phyloP scores from a whole-genome alignment of 2,113 vertebrate genomes.

The Eptesicus fuscus region DNA sequence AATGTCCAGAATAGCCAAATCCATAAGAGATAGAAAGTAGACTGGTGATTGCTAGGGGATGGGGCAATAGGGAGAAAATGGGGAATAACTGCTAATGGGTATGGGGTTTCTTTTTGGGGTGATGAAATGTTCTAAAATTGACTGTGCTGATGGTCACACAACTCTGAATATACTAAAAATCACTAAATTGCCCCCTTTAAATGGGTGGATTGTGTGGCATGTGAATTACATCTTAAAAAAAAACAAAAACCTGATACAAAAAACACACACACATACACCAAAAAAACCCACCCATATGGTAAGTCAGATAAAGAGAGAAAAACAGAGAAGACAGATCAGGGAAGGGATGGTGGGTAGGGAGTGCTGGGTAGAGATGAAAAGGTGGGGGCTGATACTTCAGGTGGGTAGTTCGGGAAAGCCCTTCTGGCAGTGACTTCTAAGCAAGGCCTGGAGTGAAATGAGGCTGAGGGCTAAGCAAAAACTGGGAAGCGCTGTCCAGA shows the following conservation, averaged over 20 bases:
- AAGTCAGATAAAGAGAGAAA: neutral
- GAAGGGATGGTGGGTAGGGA: neutral
- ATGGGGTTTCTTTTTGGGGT: neutral
- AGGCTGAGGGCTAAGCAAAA: neutral
- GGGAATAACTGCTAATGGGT: neutral
- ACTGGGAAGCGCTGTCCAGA: neutral
- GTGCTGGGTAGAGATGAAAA: neutral
- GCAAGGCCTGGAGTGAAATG: neutral
- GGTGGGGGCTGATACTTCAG: neutral
- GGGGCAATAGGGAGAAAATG: neutral
- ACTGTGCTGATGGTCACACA: neutral
- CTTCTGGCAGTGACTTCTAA: neutral
- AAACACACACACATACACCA: neutral
- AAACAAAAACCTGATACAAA: neutral
- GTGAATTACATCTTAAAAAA: neutral
- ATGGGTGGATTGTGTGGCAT: neutral
- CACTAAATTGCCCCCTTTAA: neutral
- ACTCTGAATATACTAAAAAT: neutral
- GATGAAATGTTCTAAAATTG: neutral
- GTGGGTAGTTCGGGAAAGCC: neutral
- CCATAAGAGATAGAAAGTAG: neutral
- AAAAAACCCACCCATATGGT: neutral
- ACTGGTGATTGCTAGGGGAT: too few species aligned
- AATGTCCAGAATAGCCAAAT: neutral
- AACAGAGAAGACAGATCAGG: neutral